Evolutionary conservation across 1,140 invertebrate species (phyloP).

Genomic region (Diorhabda sublineata): DNA sequence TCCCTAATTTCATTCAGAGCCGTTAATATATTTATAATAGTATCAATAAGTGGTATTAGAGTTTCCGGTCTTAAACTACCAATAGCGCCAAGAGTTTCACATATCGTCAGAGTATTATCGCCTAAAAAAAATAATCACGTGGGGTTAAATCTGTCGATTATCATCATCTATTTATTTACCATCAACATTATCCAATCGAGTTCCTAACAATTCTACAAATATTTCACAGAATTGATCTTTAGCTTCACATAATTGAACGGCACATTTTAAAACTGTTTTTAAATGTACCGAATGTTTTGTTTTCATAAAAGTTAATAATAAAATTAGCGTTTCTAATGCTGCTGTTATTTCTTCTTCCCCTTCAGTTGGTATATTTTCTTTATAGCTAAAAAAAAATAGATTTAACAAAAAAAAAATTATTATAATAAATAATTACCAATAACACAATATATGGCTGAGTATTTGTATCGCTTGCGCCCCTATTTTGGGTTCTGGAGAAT

Average conservation of each 20-base stretch:
- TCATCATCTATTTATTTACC: constrained; percentile 27
- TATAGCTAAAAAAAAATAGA: constrained; percentile 51
- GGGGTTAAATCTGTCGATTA: no score
- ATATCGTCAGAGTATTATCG: constrained; percentile 40
- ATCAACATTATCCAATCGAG: constrained; percentile 49
- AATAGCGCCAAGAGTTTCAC: constrained; percentile 70
- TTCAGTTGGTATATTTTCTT: constrained; percentile 60
- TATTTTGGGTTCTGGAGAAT: constrained; percentile 59
- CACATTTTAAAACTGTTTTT: constrained; percentile 62
- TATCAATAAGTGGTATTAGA: constrained; percentile 54
- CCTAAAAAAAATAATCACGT: constrained; percentile 27
- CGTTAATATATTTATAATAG: constrained; percentile 54
- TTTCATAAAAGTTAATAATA: constrained; percentile 53
- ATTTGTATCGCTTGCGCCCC: constrained; percentile 67
- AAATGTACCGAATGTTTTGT: constrained; percentile 56
- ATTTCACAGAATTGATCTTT: constrained; percentile 57
- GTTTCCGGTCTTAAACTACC: constrained; percentile 61
- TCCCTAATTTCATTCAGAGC: constrained; percentile 29
- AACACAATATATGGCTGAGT: constrained; percentile 62
- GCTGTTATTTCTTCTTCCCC: constrained; percentile 60
- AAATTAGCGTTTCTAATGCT: constrained; percentile 65
- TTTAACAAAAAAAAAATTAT: constrained; percentile 6
- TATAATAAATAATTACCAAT: constrained; percentile 50
- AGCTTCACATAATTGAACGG: constrained; percentile 63
- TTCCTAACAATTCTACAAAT: constrained; percentile 62